Percentiles rank a stretch among this genome's conserved stretches.
Conservation (phyloP, 2,113 vertebrate species). For the Bothrops jararaca region DNA sequence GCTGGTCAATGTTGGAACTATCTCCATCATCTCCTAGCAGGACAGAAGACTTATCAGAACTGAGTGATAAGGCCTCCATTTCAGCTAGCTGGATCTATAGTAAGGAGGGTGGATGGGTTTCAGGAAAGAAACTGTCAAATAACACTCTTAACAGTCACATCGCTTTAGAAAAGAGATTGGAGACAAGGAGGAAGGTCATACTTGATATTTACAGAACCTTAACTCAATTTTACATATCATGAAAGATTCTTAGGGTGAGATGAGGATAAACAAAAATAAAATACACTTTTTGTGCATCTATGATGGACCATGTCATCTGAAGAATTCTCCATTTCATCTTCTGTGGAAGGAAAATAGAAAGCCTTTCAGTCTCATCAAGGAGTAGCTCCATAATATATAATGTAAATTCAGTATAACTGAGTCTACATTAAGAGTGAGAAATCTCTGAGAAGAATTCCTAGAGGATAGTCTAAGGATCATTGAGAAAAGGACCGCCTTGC, state of each 20-base stretch:
- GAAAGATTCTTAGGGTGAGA: constrained; percentile 33
- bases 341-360: constrained; percentile 30
- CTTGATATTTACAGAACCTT: constrained; percentile 45
- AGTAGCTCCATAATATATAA: background rate
- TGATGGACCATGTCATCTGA: background rate
- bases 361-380: constrained; percentile 33
- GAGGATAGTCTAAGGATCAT: constrained; percentile 1
- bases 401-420: background rate
- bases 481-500: constrained; percentile 5
- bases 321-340: constrained; percentile 8
- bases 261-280: background rate
- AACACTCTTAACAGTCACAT: constrained; percentile 44
- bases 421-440: background rate
- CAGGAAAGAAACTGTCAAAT: constrained; percentile 37
- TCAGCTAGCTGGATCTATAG: constrained; percentile 92
- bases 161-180: constrained; percentile 35
- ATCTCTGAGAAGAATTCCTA: constrained; percentile 1
- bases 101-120: constrained; percentile 14
- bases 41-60: constrained; percentile 92
- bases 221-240: constrained; percentile 41
- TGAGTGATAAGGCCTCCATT: constrained; percentile 92
- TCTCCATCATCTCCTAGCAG: constrained; percentile 89
- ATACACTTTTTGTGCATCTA: constrained; percentile 35
- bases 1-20: constrained; percentile 77
- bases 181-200: constrained; percentile 44